Evolutionary conservation across 2,888 invertebrate species (phyloP), one percentile per base, ranked within the genome.

Genomic region (Tetragonisca angustula): DNA sequence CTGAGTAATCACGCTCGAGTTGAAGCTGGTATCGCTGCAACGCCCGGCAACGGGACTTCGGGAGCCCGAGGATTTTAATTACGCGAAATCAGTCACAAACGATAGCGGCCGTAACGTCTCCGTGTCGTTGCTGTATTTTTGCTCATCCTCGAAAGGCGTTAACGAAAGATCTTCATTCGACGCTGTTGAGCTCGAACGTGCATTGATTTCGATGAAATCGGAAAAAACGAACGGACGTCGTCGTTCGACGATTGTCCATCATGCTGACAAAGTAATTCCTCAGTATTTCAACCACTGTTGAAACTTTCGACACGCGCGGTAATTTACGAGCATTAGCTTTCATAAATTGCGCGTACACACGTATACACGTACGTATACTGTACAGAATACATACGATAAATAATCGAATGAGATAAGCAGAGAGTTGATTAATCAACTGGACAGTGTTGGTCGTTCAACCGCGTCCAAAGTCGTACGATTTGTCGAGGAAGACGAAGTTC

Each of bases 381-480:
- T 9, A 9, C 36, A 36, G 9, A 36, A 36, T 36, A 27, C 27
- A 27, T 27, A 2, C 1, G 2, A 27, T 27, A 27, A 27, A 27
- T 27, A 27, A 27, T 36, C 36, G 49, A 17, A 24, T 50, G 19
- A 65, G 73, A 70, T 56, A 69, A 69, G 52, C 17, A 52, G 70
- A 73, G 52, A 67, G 69, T 80, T 65, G 6, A 36, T 75, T 59
- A 61, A 67, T 61, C 24, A 24, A 64, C 77, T 64, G 27, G 49
- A 56, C 49, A 19, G 61, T 79, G 73, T 76, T 67, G 72, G 81
- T 85, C 79, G 76, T 83, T 88, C 79, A 83, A 76, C 70, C 73
- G 50, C 32, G 6, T 50, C 61, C 50, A 59, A 59, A 76, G 84
- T 77, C 74, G 69, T 59, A 56, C 74, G 82, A 72, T 79, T 80